Evolutionary conservation across 2,797 vertebrate genomes (phyloP).

Genomic region (Gymnoscopelus braueri): DNA sequence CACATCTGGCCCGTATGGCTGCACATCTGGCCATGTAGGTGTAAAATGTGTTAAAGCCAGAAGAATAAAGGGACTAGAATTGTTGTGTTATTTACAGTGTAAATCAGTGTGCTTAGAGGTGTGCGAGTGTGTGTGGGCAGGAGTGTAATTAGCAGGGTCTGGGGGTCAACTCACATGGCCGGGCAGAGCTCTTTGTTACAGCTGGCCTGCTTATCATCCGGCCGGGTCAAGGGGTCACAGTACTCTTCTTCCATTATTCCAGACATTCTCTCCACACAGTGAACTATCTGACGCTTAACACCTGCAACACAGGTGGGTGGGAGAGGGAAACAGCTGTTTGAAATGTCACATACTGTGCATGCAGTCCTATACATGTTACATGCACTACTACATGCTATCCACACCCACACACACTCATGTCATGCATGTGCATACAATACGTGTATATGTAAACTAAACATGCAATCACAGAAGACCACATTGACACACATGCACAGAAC

Average conservation of each 20-base stretch:
- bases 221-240: conserved; percentile 84
- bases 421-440: no score
- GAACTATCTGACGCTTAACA: conserved; percentile 87
- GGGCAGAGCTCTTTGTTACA: conserved; percentile 91
- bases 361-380: not conserved
- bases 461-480: no score
- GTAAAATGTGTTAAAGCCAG: no score
- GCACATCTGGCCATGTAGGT: no score
- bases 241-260: conserved; percentile 88
- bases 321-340: conserved; percentile 17
- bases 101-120: no score
- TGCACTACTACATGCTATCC: not conserved
- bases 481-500: no score
- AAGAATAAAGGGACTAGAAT: no score
- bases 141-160: no score
- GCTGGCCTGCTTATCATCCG: conserved; percentile 84
- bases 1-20: no score
- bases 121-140: no score
- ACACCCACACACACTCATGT: not conserved
- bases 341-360: not conserved
- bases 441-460: no score
- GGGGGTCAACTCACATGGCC: conserved; percentile 81
- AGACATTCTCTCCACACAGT: conserved; percentile 86
- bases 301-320: conserved; percentile 75
- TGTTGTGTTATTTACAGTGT: not conserved